phyloP scores from a whole-genome alignment of 2,113 vertebrate genomes.

The Passer domesticus region DNA sequence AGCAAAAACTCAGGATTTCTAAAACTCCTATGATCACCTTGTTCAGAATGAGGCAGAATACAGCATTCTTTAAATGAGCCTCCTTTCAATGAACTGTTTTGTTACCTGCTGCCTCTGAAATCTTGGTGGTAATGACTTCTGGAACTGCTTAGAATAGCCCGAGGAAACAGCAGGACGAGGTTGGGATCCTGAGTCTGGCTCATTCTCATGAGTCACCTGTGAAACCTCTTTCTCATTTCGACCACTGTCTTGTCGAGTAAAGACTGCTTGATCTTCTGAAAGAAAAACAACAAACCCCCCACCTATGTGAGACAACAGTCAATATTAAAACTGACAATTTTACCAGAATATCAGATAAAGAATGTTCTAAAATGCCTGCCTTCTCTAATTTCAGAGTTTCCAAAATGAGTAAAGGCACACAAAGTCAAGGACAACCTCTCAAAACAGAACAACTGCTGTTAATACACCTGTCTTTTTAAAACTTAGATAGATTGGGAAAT shows the following conservation, averaged over 20 bases:
- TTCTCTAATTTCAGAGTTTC: neutral
- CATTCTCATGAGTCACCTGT: conserved; percentile 76
- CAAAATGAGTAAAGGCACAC: neutral
- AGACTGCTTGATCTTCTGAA: conserved; percentile 65
- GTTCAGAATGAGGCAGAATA: neutral
- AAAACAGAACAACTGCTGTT: neutral
- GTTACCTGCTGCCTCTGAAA: conserved; percentile 96
- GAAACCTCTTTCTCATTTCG: conserved; percentile 76
- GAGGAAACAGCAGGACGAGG: conserved; percentile 89
- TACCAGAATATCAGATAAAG: neutral
- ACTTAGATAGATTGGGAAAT: neutral
- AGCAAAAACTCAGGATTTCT: neutral
- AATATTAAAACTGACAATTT: neutral
- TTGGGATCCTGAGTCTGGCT: conserved; percentile 84
- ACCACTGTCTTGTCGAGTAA: conserved; percentile 74
- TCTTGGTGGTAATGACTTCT: conserved; percentile 94
- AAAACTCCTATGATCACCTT: neutral
- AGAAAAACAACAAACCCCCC: neutral
- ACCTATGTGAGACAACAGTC: neutral
- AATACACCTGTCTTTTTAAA: neutral
- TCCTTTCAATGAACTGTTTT: neutral
- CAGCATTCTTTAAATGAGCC: neutral
- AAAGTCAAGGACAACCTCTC: neutral
- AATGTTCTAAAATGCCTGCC: neutral
- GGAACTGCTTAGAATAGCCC: conserved; percentile 98